These are phyloP conservation scores for Smutsia temminckii DNA, from an alignment of 2,797 vertebrate genomes.

Conservation along the genomic window DNA sequence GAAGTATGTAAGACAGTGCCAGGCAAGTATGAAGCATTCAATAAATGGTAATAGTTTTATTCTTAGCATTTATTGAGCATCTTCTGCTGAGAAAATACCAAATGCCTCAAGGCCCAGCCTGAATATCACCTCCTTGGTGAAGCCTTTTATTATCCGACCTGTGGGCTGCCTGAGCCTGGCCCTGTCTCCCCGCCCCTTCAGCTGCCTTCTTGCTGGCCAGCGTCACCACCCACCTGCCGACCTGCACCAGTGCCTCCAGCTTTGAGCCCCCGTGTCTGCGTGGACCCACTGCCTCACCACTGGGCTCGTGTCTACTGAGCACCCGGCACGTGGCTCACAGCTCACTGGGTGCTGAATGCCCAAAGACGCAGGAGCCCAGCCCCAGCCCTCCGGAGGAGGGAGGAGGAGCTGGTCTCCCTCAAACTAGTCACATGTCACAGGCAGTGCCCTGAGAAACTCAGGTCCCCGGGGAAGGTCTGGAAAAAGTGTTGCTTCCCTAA, in stretches of 20 bases:
- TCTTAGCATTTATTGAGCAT: neutral
- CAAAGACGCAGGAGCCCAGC: fast-evolving
- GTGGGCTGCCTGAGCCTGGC: fast-evolving
- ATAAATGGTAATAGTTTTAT: fast-evolving
- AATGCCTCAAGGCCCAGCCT: too few species aligned
- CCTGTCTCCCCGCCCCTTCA: neutral
- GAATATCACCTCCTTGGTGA: neutral
- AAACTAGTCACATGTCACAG: too few species aligned
- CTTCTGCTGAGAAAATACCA: neutral
- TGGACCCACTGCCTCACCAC: fast-evolving
- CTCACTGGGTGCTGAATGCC: fast-evolving
- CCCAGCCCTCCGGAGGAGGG: neutral
- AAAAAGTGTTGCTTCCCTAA: too few species aligned
- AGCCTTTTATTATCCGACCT: neutral
- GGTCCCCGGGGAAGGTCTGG: neutral
- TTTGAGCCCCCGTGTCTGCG: fast-evolving
- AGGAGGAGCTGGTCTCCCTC: fast-evolving
- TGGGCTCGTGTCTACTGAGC: neutral
- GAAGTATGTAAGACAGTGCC: fast-evolving
- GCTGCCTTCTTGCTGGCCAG: fast-evolving
- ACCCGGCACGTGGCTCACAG: fast-evolving
- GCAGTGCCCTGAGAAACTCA: fast-evolving
- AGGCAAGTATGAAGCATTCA: fast-evolving
- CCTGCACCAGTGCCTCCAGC: neutral
- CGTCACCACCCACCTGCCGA: neutral